These are phyloP conservation scores for Lerema accius DNA, from an alignment of 1,140 invertebrate genomes.

Conservation along the genomic window DNA sequence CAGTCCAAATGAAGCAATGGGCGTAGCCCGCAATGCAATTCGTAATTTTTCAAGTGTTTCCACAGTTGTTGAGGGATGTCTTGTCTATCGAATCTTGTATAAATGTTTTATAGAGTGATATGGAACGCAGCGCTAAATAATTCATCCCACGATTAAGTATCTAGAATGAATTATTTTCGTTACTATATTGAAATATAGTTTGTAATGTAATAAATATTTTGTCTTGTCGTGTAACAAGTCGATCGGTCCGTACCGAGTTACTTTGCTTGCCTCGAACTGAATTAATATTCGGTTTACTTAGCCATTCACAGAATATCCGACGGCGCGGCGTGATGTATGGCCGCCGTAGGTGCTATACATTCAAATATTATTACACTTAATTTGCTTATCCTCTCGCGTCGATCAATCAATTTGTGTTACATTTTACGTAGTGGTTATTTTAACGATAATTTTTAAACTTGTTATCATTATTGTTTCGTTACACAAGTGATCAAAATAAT, in stretches of 20 bases:
- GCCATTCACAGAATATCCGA: slow-evolving; percentile 41
- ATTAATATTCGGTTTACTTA: slow-evolving; percentile 46
- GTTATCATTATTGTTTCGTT: slow-evolving; percentile 23
- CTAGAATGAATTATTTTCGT: slow-evolving; percentile 35
- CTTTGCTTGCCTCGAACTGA: slow-evolving; percentile 54
- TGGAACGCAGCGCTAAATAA: slow-evolving; percentile 44
- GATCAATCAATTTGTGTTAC: not conserved
- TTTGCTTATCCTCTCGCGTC: slow-evolving; percentile 10
- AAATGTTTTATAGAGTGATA: slow-evolving; percentile 65
- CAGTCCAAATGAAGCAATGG: slow-evolving; percentile 48
- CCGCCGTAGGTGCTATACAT: slow-evolving; percentile 64
- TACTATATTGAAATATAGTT: slow-evolving; percentile 21
- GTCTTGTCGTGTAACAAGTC: slow-evolving; percentile 36
- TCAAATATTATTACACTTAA: slow-evolving; percentile 36
- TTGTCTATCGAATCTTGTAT: slow-evolving; percentile 67
- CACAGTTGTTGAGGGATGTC: slow-evolving; percentile 60
- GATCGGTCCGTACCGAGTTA: slow-evolving; percentile 39
- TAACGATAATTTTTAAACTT: slow-evolving; percentile 8
- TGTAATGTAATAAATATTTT: slow-evolving; percentile 21
- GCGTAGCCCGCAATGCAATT: slow-evolving; percentile 39
- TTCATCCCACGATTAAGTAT: slow-evolving; percentile 37
- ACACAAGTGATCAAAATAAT: slow-evolving; percentile 13
- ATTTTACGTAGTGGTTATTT: slow-evolving; percentile 14
- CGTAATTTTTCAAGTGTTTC: slow-evolving; percentile 63
- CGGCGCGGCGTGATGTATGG: slow-evolving; percentile 26